Conservation (phyloP, 2,888 invertebrate genomes). For the Sesamia inferens region DNA sequence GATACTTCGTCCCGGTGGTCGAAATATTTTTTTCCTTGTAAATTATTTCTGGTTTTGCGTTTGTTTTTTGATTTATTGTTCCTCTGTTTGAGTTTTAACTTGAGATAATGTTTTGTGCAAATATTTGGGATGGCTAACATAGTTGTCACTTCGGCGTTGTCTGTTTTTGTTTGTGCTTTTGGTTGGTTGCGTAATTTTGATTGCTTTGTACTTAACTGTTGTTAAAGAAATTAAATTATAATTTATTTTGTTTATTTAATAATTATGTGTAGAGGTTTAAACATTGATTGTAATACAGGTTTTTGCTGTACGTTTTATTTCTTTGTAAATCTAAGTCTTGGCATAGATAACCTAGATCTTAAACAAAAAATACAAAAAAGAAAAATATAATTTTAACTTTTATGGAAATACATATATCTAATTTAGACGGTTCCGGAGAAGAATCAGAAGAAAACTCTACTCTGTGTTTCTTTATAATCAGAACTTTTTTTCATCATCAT, state of each 20-base stretch:
- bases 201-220: conserved; percentile 31
- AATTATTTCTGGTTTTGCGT: conserved; percentile 67
- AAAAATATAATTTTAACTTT: neutral
- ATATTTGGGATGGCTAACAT: conserved; percentile 55
- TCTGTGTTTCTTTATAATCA: neutral
- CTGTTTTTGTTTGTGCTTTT: conserved; percentile 42
- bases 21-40: conserved; percentile 65
- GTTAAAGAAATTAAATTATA: conserved; percentile 9
- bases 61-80: conserved; percentile 68
- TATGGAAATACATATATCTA: neutral
- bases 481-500: neutral
- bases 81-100: conserved; percentile 55
- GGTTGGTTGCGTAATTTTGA: conserved; percentile 47
- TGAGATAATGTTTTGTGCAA: conserved; percentile 51
- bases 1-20: conserved; percentile 68
- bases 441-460: neutral
- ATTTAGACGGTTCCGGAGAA: neutral
- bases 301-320: neutral
- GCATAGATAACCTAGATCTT: neutral
- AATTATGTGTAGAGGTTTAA: neutral
- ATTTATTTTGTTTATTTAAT: neutral
- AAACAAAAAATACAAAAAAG: neutral
- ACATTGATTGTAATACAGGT: neutral
- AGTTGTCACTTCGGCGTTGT: conserved; percentile 50
- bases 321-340: too few species aligned